Base-by-base conservation (phyloP, 2,888 invertebrate species). In the Eupithecia insigniata region DNA sequence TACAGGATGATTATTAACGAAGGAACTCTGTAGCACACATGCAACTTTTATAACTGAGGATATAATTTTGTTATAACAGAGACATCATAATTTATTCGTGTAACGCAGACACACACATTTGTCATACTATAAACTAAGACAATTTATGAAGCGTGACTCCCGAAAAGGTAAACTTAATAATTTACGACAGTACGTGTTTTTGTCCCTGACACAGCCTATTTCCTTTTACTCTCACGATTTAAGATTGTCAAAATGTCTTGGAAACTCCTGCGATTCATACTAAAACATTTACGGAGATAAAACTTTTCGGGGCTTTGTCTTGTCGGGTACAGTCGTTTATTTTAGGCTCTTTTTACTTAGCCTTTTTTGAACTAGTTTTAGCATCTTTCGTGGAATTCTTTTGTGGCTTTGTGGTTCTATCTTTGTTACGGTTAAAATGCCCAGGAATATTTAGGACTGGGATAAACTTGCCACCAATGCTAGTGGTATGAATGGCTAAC, bases 131-230 rank as follows among this genome's bases (percentile, higher is more conserved):
- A 71, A 74, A 67, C 70, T 69, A 69, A 69, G 68, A 71, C 70
- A 76, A 72, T 78, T 75, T 76, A 75, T 71, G 75, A 72, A 76
- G 75, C 74, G 69, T 74, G 76, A 73, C 78, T 76, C 70, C 70
- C 71, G 67, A 75, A 69, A 69, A 72, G 74, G 77, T 39, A 71
- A 78, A 75, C 77, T 80, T 73, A 77, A 78, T 71, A 73, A 75
- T 78, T 76, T 78, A 79, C 70, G 74, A 55, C 73, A 66, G 64
- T 76, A 73, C 73, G 69, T 78, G 78, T 78, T 81, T 81, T 78
- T 75, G 72, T 81, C 75, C 81, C 76, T 80, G 78, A 76, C 76
- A 67, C 68, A 30, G 72, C 66, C 67, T 76, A 77, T 80, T 79
- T 81, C 61, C 75, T 72, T 75, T 78, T 65, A 51, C 65, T 66